Percentiles rank a stretch among this genome's conserved stretches.
Conservation (phyloP, 1,140 invertebrate species). For the Lepidurus couesii region DNA sequence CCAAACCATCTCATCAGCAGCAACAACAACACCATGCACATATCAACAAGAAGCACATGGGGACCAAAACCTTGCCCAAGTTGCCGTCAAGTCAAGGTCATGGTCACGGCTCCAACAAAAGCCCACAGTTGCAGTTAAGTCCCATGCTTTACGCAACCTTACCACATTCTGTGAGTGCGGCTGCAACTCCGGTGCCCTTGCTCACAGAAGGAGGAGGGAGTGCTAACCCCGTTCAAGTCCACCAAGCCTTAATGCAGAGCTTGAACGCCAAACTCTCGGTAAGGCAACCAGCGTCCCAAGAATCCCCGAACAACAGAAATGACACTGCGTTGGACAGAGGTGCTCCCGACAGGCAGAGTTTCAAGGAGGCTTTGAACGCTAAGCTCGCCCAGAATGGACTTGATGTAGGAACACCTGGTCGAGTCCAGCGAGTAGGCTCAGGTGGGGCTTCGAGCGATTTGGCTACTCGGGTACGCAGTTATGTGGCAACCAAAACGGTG, state of each 20-base stretch:
- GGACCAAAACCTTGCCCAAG: constrained; percentile 16
- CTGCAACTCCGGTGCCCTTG: not conserved
- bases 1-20: too few species aligned
- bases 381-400: not conserved
- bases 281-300: not conserved
- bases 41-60: constrained; percentile 12
- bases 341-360: constrained; percentile 8
- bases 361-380: constrained; percentile 27
- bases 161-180: not conserved
- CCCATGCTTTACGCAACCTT: not conserved
- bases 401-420: not conserved
- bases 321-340: not conserved
- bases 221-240: constrained; percentile 29
- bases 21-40: not conserved
- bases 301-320: not conserved
- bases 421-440: not conserved
- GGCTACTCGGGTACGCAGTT: constrained; percentile 60
- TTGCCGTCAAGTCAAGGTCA: not conserved
- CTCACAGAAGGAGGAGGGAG: not conserved
- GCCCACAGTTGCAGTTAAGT: not conserved
- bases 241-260: constrained; percentile 32
- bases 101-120: not conserved
- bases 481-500: constrained; percentile 53
- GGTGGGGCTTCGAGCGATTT: constrained; percentile 9
- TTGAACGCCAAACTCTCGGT: constrained; percentile 31